Evolutionary conservation across 2,888 invertebrate genomes (phyloP).

Genomic region (Eurytoma californica): DNA sequence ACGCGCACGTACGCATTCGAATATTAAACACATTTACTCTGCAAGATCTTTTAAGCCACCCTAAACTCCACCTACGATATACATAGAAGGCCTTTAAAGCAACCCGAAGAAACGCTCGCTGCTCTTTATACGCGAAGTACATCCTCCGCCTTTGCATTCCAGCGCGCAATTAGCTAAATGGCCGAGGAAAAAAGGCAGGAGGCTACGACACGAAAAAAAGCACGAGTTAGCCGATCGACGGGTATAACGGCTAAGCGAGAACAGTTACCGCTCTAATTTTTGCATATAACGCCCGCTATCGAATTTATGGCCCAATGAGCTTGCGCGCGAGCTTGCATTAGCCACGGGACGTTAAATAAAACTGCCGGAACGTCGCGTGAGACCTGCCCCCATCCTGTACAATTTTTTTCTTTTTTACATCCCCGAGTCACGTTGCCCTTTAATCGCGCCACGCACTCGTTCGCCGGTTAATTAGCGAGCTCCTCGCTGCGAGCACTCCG

Average conservation of each 20-base stretch:
- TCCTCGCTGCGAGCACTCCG: background rate
- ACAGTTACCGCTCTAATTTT: slow-evolving; percentile 26
- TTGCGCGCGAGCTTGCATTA: slow-evolving; percentile 6
- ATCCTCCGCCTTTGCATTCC: no score
- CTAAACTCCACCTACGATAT: background rate
- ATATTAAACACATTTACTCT: background rate
- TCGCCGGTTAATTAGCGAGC: background rate
- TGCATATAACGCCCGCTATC: slow-evolving; percentile 23
- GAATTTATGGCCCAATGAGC: slow-evolving; percentile 23
- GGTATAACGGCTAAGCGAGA: background rate
- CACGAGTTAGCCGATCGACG: background rate
- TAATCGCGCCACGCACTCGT: background rate
- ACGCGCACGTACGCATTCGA: background rate
- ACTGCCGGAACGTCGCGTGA: slow-evolving; percentile 22
- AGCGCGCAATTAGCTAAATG: slow-evolving; percentile 20
- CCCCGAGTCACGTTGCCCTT: background rate
- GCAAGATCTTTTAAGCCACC: background rate
- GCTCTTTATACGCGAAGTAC: background rate
- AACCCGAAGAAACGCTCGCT: background rate
- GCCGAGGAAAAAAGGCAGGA: background rate
- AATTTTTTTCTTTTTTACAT: background rate
- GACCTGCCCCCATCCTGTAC: background rate
- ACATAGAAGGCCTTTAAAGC: no score
- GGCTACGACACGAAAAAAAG: background rate
- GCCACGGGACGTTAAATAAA: slow-evolving; percentile 36